These are phyloP conservation scores for Neodiprion pinetum DNA, from an alignment of 1,140 invertebrate genomes.

Conservation along the genomic window DNA sequence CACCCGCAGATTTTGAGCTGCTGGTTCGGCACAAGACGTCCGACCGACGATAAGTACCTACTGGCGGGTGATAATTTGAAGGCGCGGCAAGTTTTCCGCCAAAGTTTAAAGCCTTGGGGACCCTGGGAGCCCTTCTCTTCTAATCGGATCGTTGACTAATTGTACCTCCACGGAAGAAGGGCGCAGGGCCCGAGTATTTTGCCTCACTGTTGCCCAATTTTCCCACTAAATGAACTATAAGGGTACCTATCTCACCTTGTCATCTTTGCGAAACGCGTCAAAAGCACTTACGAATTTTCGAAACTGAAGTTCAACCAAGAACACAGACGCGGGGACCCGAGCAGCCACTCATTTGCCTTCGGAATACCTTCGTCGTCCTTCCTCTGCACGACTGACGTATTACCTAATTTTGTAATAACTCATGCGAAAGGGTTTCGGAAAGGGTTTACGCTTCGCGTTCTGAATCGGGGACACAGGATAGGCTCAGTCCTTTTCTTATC, in stretches of 20 bases:
- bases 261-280: background rate
- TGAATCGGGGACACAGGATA: background rate
- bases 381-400: background rate
- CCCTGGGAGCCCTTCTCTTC: background rate
- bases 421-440: background rate
- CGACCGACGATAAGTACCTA: no score
- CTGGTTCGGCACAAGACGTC: no score
- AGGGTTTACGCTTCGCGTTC: background rate
- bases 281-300: background rate
- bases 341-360: background rate
- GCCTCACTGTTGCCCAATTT: background rate
- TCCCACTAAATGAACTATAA: background rate
- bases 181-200: background rate
- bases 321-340: background rate
- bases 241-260: background rate
- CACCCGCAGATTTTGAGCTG: background rate
- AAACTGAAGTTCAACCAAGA: background rate
- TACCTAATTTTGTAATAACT: conserved; percentile 4
- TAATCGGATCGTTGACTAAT: conserved; percentile 7
- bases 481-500: background rate
- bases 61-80: no score
- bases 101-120: background rate
- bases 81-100: background rate
- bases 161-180: background rate
- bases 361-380: background rate